Evolutionary conservation across 2,888 invertebrate species (phyloP).

Genomic region (Perithous albicinctus): DNA sequence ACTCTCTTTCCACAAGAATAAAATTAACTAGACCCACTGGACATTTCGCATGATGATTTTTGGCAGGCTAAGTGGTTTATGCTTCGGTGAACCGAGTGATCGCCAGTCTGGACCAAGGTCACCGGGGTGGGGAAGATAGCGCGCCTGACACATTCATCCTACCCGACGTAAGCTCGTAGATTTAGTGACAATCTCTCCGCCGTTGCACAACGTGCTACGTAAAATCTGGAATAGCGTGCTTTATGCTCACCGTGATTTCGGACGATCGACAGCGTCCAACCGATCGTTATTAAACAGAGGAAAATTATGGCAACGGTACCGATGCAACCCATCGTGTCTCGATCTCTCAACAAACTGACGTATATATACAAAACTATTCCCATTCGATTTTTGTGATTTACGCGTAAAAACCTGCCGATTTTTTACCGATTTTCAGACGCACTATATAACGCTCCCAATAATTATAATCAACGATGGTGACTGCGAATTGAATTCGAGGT

Average conservation of each 20-base stretch:
- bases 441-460: not conserved
- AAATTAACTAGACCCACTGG: too few species aligned
- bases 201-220: not conserved
- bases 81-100: not conserved
- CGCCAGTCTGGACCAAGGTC: not conserved
- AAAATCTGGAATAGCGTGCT: not conserved
- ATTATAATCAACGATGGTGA: slow-evolving; percentile 6
- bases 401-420: not conserved
- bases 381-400: not conserved
- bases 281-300: slow-evolving; percentile 53
- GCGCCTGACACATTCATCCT: not conserved
- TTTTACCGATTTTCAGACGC: not conserved
- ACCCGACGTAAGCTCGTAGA: slow-evolving; percentile 1
- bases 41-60: not conserved
- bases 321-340: slow-evolving; percentile 40
- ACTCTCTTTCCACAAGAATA: too few species aligned
- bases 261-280: slow-evolving; percentile 56
- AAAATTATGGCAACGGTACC: slow-evolving; percentile 42
- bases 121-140: not conserved
- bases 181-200: not conserved
- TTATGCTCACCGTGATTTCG: slow-evolving; percentile 63
- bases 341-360: slow-evolving; percentile 30
- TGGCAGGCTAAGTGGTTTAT: not conserved
- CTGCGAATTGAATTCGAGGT: slow-evolving; percentile 30
- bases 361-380: slow-evolving; percentile 16